phyloP scores from a whole-genome alignment of 1,140 invertebrate species.

The Hypsibius dujardini region DNA sequence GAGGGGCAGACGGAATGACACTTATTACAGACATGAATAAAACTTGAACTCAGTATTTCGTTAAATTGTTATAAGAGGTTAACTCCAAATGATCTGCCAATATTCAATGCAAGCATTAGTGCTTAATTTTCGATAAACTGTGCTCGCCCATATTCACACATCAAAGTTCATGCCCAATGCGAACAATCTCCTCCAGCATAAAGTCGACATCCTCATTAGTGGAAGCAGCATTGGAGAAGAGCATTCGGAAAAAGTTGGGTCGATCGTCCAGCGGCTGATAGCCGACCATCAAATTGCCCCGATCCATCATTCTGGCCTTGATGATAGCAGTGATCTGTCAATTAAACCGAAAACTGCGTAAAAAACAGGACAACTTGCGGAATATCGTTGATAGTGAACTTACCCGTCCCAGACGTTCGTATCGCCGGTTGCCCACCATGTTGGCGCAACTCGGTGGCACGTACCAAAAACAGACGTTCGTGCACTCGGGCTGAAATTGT shows the following conservation, averaged over 20 bases:
- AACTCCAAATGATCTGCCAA: no score
- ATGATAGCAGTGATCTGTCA: constrained; percentile 74
- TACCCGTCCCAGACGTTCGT: constrained; percentile 1
- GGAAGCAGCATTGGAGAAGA: constrained; percentile 82
- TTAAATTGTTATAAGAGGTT: no score
- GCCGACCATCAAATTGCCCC: constrained; percentile 87
- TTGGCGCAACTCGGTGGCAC: constrained; percentile 50
- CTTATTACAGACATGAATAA: no score
- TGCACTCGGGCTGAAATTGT: constrained; percentile 57
- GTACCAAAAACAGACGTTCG: constrained; percentile 98
- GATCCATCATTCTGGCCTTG: constrained; percentile 90
- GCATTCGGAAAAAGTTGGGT: constrained; percentile 96
- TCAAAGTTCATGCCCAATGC: constrained; percentile 71
- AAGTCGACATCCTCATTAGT: constrained; percentile 76
- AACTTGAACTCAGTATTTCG: no score
- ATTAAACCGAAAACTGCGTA: constrained; percentile 18
- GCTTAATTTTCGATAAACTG: no score
- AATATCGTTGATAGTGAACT: not conserved
- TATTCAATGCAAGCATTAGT: no score
- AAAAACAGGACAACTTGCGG: not conserved
- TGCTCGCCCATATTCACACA: not conserved
- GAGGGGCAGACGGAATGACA: no score
- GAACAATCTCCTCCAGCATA: constrained; percentile 72
- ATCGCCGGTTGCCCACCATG: constrained; percentile 9
- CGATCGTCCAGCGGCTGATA: constrained; percentile 72